phyloP scores from a whole-genome alignment of 2,888 invertebrate genomes.

The Pherbina coryleti region DNA sequence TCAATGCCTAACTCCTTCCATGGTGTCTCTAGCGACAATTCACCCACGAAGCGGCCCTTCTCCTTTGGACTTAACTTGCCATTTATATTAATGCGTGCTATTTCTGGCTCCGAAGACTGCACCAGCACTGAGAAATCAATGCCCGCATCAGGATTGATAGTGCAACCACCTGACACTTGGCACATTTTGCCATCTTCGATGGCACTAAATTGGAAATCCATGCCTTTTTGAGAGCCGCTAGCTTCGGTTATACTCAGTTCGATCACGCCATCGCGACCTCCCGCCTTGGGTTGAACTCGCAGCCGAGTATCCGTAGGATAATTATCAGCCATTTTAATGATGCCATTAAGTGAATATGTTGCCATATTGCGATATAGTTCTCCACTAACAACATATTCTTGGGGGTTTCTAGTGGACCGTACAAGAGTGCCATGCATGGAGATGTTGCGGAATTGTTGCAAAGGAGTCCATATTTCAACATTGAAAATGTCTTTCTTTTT shows the following conservation, averaged over 20 bases:
- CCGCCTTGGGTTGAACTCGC: conserved; percentile 69
- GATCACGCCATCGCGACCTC: conserved; percentile 66
- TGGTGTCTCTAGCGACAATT: conserved; percentile 63
- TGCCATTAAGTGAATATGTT: conserved; percentile 69
- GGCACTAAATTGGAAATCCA: conserved; percentile 63
- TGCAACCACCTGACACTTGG: conserved; percentile 67
- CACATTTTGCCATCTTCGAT: conserved; percentile 70
- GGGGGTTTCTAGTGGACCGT: conserved; percentile 49
- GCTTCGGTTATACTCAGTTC: conserved; percentile 61
- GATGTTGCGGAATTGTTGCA: conserved; percentile 65
- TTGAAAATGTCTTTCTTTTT: conserved; percentile 64
- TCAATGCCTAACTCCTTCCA: conserved; percentile 67
- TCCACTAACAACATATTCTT: conserved; percentile 66
- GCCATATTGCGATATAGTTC: conserved; percentile 68
- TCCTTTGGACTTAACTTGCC: conserved; percentile 56
- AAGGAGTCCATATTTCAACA: conserved; percentile 66
- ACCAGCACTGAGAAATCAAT: conserved; percentile 69
- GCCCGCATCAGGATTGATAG: conserved; percentile 63
- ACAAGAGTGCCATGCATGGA: conserved; percentile 65
- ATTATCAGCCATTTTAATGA: conserved; percentile 62
- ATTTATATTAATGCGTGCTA: conserved; percentile 63
- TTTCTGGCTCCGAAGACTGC: conserved; percentile 63
- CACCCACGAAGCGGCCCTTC: conserved; percentile 52
- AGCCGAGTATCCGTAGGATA: conserved; percentile 69
- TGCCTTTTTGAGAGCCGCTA: conserved; percentile 53